Evolutionary conservation across 2,797 vertebrate genomes (phyloP).

Genomic region (Leontopithecus rosalia): DNA sequence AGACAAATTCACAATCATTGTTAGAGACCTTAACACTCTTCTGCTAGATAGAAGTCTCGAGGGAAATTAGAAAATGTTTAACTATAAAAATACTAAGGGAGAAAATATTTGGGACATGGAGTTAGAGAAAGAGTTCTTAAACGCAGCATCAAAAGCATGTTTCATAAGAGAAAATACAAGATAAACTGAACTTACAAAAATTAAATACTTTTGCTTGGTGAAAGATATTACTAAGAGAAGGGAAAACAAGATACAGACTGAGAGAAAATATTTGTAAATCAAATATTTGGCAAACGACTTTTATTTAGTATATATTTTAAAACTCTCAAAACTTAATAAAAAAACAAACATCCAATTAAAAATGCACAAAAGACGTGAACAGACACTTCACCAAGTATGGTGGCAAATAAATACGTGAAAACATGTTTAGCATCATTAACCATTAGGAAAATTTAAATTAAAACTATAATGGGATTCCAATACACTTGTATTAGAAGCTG

Average conservation of each 20-base stretch:
- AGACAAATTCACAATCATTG: background rate
- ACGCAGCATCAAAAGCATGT: background rate
- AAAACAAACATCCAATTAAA: slow-evolving; percentile 37
- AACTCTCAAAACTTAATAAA: slow-evolving; percentile 12
- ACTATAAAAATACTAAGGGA: background rate
- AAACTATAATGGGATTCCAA: background rate
- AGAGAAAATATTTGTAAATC: background rate
- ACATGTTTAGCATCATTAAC: background rate
- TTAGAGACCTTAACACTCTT: background rate
- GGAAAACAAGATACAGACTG: background rate
- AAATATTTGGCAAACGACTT: slow-evolving; percentile 36
- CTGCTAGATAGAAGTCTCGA: background rate
- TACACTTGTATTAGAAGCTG: background rate
- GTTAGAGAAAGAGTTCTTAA: slow-evolving; percentile 24
- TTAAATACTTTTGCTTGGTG: background rate
- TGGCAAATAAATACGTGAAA: background rate
- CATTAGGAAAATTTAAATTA: slow-evolving; percentile 6
- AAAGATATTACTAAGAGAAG: background rate
- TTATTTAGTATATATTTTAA: background rate
- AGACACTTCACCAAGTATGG: background rate
- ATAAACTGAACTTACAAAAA: slow-evolving; percentile 14
- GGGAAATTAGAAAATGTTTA: slow-evolving; percentile 16
- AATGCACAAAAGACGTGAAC: background rate
- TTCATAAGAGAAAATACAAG: slow-evolving; percentile 9
- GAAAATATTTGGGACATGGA: background rate